These are phyloP conservation scores for Agrochola lychnidis DNA, from an alignment of 2,888 invertebrate species.

Conservation along the genomic window DNA sequence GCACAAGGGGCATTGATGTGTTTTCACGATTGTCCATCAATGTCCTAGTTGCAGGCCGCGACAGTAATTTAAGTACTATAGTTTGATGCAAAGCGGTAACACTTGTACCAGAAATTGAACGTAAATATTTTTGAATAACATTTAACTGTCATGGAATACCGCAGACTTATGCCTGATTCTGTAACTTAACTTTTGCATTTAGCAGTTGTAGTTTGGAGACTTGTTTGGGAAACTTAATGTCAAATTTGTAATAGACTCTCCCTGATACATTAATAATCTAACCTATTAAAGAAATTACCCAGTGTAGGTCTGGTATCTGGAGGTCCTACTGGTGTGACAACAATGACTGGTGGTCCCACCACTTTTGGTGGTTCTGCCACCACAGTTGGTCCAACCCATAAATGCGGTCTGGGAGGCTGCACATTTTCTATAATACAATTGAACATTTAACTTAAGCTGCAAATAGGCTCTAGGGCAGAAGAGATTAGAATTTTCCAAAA, in stretches of 20 bases:
- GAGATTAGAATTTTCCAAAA: background rate
- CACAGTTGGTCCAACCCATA: background rate
- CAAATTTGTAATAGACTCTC: no score
- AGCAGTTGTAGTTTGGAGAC: no score
- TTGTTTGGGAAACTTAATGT: no score
- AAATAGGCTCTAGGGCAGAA: background rate
- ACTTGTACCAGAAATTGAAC: background rate
- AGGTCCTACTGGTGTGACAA: background rate
- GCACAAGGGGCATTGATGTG: no score
- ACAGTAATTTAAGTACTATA: no score
- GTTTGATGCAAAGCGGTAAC: no score
- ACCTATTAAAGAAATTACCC: background rate
- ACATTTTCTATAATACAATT: background rate
- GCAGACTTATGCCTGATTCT: no score
- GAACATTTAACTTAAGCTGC: background rate
- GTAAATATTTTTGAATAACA: background rate
- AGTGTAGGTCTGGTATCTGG: background rate
- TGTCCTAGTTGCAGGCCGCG: no score
- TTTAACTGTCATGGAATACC: background rate
- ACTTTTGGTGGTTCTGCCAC: no score
- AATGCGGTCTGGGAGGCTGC: background rate
- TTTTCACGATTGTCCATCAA: no score
- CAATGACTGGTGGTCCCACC: background rate
- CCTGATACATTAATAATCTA: no score
- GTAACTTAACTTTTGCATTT: no score